phyloP scores from a whole-genome alignment of 2,797 vertebrate genomes.

The Anniella stebbinsi region DNA sequence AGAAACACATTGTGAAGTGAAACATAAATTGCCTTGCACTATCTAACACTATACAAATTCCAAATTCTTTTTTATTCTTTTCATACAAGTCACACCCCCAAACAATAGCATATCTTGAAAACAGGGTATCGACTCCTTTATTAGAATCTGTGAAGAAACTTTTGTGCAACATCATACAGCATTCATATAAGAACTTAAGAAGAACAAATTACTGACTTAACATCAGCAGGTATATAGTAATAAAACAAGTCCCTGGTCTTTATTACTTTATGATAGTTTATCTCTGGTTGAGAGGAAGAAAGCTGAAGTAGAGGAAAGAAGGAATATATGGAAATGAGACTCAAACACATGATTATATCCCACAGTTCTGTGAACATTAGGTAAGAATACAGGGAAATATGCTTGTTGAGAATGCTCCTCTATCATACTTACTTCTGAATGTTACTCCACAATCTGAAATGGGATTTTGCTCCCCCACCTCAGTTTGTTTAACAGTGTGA shows the following conservation, averaged over 20 bases:
- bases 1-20: slow-evolving; percentile 13
- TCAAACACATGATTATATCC: background rate
- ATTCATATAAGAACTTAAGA: slow-evolving; percentile 1
- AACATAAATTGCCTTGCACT: background rate
- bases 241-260: background rate
- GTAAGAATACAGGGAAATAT: background rate
- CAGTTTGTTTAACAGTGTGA: background rate
- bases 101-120: background rate
- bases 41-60: background rate
- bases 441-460: background rate
- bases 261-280: background rate
- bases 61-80: background rate
- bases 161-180: background rate
- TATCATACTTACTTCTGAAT: background rate
- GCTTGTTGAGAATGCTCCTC: background rate
- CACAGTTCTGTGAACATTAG: background rate
- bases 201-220: background rate
- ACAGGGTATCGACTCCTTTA: background rate
- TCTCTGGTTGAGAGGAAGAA: background rate
- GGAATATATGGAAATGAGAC: background rate
- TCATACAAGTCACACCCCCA: background rate
- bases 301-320: background rate
- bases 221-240: background rate
- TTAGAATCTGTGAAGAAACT: background rate
- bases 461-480: background rate